Evolutionary conservation across 2,888 invertebrate genomes (phyloP).

Genomic region (Alentia gelatinosa): DNA sequence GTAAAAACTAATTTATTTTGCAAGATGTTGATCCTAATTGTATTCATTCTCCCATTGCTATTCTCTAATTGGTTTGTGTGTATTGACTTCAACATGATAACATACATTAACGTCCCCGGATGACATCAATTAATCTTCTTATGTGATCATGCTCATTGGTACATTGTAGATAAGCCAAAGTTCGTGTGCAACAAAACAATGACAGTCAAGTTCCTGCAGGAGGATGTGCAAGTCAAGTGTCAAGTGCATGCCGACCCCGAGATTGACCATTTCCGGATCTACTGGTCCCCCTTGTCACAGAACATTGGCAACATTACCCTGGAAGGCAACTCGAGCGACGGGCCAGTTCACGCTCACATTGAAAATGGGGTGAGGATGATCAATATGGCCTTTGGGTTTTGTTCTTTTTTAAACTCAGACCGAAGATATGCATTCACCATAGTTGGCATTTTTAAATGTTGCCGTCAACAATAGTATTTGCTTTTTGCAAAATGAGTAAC

Average conservation of each 20-base stretch:
- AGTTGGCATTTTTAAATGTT: too few species aligned
- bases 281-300: constrained; percentile 44
- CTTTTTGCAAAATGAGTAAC: too few species aligned
- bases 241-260: constrained; percentile 55
- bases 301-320: constrained; percentile 37
- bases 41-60: not conserved
- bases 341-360: constrained; percentile 52
- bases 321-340: constrained; percentile 35
- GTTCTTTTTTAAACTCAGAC: too few species aligned
- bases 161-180: constrained; percentile 58
- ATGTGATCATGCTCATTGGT: not conserved
- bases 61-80: not conserved
- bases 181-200: constrained; percentile 51
- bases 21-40: too few species aligned
- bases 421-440: too few species aligned
- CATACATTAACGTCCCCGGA: too few species aligned
- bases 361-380: constrained; percentile 52
- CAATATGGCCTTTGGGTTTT: too few species aligned
- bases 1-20: too few species aligned
- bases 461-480: too few species aligned
- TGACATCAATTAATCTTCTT: too few species aligned
- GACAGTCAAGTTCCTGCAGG: constrained; percentile 41
- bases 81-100: too few species aligned
- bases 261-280: constrained; percentile 42
- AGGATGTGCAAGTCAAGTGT: constrained; percentile 53